Conservation (phyloP, 2,113 vertebrate genomes). For the Solenodon paradoxus region DNA sequence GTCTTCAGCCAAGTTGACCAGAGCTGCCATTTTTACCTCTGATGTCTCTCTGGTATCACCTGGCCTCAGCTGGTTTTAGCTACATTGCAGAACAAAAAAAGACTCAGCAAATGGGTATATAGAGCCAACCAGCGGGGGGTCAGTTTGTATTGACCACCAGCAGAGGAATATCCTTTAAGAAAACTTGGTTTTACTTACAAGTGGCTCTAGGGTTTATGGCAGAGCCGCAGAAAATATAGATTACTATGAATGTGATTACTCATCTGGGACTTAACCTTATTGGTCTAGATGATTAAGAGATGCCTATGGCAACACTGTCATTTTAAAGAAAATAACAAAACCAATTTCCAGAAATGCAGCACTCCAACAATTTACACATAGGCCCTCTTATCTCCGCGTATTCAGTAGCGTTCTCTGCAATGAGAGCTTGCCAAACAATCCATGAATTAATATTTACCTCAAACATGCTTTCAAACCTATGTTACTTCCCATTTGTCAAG, state of each 20-base stretch:
- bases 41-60: too few species aligned
- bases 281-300: background rate
- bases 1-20: background rate
- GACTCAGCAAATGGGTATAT: background rate
- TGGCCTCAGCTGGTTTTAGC: background rate
- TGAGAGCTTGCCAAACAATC: fast-evolving
- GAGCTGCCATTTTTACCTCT: background rate
- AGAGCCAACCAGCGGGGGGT: background rate
- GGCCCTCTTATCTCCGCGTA: background rate
- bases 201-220: background rate
- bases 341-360: background rate
- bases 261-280: background rate
- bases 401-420: too few species aligned
- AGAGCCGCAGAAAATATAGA: background rate
- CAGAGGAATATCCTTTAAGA: background rate
- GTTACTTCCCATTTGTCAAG: background rate
- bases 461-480: background rate
- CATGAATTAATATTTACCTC: background rate
- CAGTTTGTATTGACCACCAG: background rate
- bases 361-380: background rate
- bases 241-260: background rate
- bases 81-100: background rate
- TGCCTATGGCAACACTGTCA: background rate
- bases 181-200: background rate
- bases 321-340: background rate